phyloP scores from a whole-genome alignment of 2,888 invertebrate species.

The Melinopterus prodromus region DNA sequence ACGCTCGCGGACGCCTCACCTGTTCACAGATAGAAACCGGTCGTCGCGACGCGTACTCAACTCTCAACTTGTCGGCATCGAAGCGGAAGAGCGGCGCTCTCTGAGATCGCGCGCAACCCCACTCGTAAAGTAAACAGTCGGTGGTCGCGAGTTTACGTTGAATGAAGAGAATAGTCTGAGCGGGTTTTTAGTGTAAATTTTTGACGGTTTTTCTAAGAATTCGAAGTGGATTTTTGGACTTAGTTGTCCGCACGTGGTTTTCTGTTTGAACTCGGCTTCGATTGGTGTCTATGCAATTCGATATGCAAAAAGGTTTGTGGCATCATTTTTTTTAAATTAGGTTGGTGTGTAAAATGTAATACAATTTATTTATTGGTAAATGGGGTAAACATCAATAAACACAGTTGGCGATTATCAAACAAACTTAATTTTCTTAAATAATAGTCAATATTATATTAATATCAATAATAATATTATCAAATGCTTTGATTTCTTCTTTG shows the following conservation, averaged over 20 bases:
- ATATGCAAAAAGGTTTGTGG: conserved; percentile 9
- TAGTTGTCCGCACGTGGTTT: conserved; percentile 10
- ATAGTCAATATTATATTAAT: no score
- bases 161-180: no score
- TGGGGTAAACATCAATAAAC: no score
- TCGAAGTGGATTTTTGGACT: conserved; percentile 16
- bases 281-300: conserved; percentile 15
- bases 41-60: conserved; percentile 36
- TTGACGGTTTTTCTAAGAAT: conserved; percentile 4
- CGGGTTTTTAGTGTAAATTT: conserved; percentile 5
- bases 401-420: no score
- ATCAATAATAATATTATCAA: no score
- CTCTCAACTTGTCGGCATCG: conserved; percentile 17
- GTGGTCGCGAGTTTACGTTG: neutral
- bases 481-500: no score
- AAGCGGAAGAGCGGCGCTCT: neutral
- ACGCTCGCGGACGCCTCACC: conserved; percentile 41
- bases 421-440: no score
- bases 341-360: no score
- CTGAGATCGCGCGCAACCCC: neutral
- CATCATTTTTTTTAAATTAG: neutral
- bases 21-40: conserved; percentile 36
- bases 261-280: neutral
- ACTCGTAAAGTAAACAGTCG: conserved; percentile 27
- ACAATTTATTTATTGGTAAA: no score